Percentiles rank a stretch among this genome's conserved stretches.
Conservation (phyloP, 2,797 vertebrate genomes). For the Lycodopsis pacificus region DNA sequence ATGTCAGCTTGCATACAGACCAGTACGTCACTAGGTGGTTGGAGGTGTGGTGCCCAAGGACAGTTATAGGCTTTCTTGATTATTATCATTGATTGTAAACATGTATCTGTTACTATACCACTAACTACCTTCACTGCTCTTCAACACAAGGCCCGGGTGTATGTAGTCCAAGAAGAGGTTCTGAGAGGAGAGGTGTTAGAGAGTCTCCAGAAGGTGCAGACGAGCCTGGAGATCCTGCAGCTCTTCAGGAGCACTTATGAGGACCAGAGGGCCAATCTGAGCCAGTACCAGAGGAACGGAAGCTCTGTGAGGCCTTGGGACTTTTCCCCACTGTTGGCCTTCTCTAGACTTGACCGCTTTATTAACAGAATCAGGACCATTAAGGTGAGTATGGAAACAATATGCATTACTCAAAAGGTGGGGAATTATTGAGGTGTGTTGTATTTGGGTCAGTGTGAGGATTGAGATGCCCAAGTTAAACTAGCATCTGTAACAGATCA, state of each 20-base stretch:
- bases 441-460: neutral
- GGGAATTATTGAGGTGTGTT: neutral
- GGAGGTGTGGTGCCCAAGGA: too few species aligned
- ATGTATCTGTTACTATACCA: neutral
- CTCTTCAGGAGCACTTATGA: slow-evolving; percentile 85
- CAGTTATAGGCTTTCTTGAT: neutral
- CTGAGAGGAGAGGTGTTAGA: slow-evolving; percentile 90
- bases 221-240: slow-evolving; percentile 80
- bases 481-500: neutral
- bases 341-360: slow-evolving; percentile 87
- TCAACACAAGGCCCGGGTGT: slow-evolving; percentile 83
- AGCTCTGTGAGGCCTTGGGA: slow-evolving; percentile 85
- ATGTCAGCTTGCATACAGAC: too few species aligned
- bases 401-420: neutral
- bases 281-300: slow-evolving; percentile 81
- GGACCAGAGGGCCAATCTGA: slow-evolving; percentile 83
- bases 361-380: slow-evolving; percentile 82
- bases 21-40: too few species aligned
- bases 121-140: slow-evolving; percentile 2
- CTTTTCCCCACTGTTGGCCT: slow-evolving; percentile 85
- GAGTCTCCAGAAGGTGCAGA: slow-evolving; percentile 86
- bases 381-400: slow-evolving; percentile 76
- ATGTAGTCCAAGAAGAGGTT: slow-evolving; percentile 90
- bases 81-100: neutral
- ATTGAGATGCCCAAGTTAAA: neutral